Percentiles rank a stretch among this genome's conserved stretches.
Evolutionary conservation across 2,113 vertebrate species (phyloP).

Genomic region (Hoplias malabaricus): DNA sequence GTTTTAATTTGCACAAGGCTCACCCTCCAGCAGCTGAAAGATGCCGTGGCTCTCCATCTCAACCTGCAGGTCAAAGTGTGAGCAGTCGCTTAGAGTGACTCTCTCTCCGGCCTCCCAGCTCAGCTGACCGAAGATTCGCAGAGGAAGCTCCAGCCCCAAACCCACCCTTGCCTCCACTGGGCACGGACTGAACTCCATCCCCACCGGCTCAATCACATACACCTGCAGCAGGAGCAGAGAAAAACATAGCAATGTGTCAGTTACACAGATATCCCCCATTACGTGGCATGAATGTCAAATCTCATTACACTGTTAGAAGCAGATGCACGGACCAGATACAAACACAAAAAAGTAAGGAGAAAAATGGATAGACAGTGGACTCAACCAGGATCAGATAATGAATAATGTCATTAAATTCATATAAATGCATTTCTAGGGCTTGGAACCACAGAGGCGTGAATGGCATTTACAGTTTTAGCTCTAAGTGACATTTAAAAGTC

Average conservation of each 20-base stretch:
- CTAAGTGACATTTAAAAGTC: too few relatives aligned
- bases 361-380: background rate
- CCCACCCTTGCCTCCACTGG: slow-evolving; percentile 84
- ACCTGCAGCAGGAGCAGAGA: slow-evolving; percentile 74
- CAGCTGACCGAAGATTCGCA: slow-evolving; percentile 80
- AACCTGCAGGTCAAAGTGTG: slow-evolving; percentile 84
- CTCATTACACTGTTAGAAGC: too few relatives aligned
- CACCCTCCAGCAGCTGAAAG: slow-evolving; percentile 82
- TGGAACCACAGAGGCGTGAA: too few relatives aligned
- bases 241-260: background rate
- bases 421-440: too few relatives aligned
- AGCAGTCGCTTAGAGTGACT: slow-evolving; percentile 88
- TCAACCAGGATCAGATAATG: background rate
- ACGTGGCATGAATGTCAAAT: too few relatives aligned
- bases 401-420: too few relatives aligned
- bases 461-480: too few relatives aligned
- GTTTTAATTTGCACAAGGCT: slow-evolving; percentile 20
- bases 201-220: slow-evolving; percentile 85
- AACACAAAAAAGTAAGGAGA: too few relatives aligned
- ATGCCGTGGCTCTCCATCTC: slow-evolving; percentile 82
- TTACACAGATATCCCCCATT: too few relatives aligned
- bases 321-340: too few relatives aligned
- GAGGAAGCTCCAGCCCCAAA: slow-evolving; percentile 82
- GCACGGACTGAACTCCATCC: slow-evolving; percentile 87
- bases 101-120: slow-evolving; percentile 64